phyloP scores from a whole-genome alignment of 2,113 vertebrate genomes.

The Periophthalmus modestus region DNA sequence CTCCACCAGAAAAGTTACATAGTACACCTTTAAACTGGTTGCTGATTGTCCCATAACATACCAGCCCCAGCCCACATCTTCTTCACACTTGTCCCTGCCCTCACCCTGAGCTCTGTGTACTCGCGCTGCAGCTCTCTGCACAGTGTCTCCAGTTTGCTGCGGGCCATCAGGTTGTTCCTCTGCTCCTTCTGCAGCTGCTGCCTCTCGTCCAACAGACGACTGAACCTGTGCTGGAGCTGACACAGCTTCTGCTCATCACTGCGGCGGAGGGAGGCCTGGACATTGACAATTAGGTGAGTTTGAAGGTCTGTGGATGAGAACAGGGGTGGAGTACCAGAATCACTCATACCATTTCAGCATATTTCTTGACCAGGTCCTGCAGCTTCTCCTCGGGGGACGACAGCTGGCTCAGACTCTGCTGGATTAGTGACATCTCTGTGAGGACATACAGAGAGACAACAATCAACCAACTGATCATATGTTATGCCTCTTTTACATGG shows the following conservation, averaged over 20 bases:
- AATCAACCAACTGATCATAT: background rate
- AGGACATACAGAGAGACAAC: constrained; percentile 53
- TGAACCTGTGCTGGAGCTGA: constrained; percentile 82
- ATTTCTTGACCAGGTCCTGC: constrained; percentile 85
- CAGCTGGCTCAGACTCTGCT: constrained; percentile 83
- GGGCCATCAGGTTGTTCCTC: constrained; percentile 81
- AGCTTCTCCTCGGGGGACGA: constrained; percentile 86
- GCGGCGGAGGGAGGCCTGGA: constrained; percentile 81
- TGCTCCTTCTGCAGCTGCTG: constrained; percentile 86
- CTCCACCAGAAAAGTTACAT: too few species aligned
- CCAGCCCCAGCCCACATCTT: too few species aligned
- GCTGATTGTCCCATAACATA: too few species aligned
- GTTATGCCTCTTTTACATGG: too few species aligned
- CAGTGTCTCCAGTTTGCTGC: constrained; percentile 88
- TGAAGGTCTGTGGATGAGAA: background rate
- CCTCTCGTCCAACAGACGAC: constrained; percentile 81
- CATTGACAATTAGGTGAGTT: constrained; percentile 13
- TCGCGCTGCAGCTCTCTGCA: constrained; percentile 90
- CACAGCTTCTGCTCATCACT: constrained; percentile 80
- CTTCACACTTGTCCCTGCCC: background rate
- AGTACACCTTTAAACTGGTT: too few species aligned
- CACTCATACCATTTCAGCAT: constrained; percentile 86
- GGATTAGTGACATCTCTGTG: constrained; percentile 82
- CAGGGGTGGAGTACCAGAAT: background rate
- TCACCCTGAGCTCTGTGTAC: constrained; percentile 87